Base-by-base conservation (phyloP, 2,797 vertebrate genomes). In the Tangara arthus region DNA sequence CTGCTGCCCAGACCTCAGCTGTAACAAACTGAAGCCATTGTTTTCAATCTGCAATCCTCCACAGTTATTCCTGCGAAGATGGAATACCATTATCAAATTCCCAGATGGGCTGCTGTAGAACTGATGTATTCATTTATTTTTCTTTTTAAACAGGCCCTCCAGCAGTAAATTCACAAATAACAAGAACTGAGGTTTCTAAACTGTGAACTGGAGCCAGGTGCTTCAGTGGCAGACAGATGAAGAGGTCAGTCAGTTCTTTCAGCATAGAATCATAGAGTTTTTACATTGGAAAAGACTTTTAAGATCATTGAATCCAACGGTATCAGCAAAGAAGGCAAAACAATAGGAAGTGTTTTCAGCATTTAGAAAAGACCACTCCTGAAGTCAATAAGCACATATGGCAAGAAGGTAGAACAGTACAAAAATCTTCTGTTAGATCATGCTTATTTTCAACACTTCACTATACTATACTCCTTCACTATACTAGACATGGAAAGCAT, bases 311-410 rank as follows among this genome's bases (percentile, higher is more conserved):
- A 69, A 53, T 37, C 16, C 64, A 69, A 63, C 0, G 1, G n/a
- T 21, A 9, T n/a, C 20, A 34, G 7, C 2, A 6, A 70, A 76
- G 34, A 64, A 50, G 24, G 26, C 0, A 0, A 56, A 27, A 68
- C 83, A 34, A 39, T 8, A 55, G 16, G 59, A 91, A 65, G 10
- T 1, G 0, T 37, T 86, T 37, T 63, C 39, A 61, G 21, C 9
- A 5, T 61, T 83, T 32, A 15, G 23, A 47, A 53, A 64, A 85
- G 22, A 73, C n/a, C 61, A 1, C 9, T 49, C 26, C 57, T 68
- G 35, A 71, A 65, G 21, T 2, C 26, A 4, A n/a, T 53, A 72
- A 75, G n/a, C 16, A 63, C 20, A 55, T 3, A 37, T 4, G 18
- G 63, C 23, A 72, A 87, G 30, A 23, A 81, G 57, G 18, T 26